phyloP scores from a whole-genome alignment of 2,888 invertebrate genomes.

The Cheilosia urbana region DNA sequence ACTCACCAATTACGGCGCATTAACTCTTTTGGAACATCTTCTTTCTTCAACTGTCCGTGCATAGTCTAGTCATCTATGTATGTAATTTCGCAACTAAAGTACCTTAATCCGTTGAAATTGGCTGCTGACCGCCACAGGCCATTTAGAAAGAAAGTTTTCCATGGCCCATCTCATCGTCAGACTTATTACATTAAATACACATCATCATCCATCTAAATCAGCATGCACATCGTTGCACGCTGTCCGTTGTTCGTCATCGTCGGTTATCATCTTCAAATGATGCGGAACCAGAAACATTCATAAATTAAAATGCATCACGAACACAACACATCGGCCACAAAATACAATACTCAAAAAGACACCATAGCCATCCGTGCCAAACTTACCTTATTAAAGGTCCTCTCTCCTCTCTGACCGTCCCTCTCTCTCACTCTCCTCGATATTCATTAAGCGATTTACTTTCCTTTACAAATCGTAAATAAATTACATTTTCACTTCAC shows the following conservation, averaged over 20 bases:
- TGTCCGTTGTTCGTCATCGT: constrained; percentile 1
- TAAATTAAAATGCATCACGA: constrained; percentile 4
- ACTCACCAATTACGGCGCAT: neutral
- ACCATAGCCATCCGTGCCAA: neutral
- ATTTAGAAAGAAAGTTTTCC: constrained; percentile 62
- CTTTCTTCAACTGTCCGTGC: constrained; percentile 18
- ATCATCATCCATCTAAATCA: constrained; percentile 67
- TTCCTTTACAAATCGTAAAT: constrained; percentile 53
- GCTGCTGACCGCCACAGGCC: constrained; percentile 36
- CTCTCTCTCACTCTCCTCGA: neutral
- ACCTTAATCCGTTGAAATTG: constrained; percentile 34
- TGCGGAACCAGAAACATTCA: constrained; percentile 32
- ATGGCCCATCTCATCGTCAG: neutral
- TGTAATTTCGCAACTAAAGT: constrained; percentile 11
- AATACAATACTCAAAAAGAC: no score
- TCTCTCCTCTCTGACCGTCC: constrained; percentile 25
- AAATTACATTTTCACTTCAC: constrained; percentile 62
- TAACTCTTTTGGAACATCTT: constrained; percentile 12
- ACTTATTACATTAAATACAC: constrained; percentile 60
- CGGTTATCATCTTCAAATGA: constrained; percentile 31
- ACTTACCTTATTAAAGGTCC: constrained; percentile 41
- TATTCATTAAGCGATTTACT: constrained; percentile 48
- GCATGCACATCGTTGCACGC: constrained; percentile 10
- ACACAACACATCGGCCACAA: neutral
- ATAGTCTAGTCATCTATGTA: no score